These are phyloP conservation scores for Harlomillsia oculata DNA, from an alignment of 1,140 invertebrate genomes.

Conservation along the genomic window DNA sequence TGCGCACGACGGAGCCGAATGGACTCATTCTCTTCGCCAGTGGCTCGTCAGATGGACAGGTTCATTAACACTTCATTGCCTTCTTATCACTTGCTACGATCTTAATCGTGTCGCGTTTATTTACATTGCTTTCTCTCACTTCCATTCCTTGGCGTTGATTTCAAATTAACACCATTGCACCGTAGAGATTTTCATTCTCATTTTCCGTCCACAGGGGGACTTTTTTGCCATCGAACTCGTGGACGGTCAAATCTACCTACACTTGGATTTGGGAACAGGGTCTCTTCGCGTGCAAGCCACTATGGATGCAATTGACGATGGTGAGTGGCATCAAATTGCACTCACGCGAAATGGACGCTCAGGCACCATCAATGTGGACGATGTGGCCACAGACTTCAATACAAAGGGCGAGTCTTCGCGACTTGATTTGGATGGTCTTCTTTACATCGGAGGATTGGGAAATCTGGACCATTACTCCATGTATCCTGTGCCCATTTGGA, in stretches of 20 bases:
- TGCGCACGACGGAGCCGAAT: slow-evolving; percentile 87
- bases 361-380: slow-evolving; percentile 82
- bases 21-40: slow-evolving; percentile 87
- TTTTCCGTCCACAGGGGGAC: slow-evolving; percentile 19
- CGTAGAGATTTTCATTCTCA: too few relatives aligned
- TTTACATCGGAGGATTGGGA: slow-evolving; percentile 82
- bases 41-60: slow-evolving; percentile 46
- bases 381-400: slow-evolving; percentile 75
- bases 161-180: too few relatives aligned
- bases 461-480: slow-evolving; percentile 18
- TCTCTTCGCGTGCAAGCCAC: slow-evolving; percentile 73
- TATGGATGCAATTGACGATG: slow-evolving; percentile 72
- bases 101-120: too few relatives aligned
- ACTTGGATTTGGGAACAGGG: slow-evolving; percentile 85
- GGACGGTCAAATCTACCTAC: slow-evolving; percentile 82
- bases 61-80: slow-evolving; percentile 26
- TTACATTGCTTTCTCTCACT: too few relatives aligned
- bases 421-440: slow-evolving; percentile 74
- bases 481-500: slow-evolving; percentile 63
- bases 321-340: slow-evolving; percentile 80
- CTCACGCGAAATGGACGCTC: slow-evolving; percentile 66
- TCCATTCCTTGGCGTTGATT: too few relatives aligned
- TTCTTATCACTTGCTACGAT: background rate
- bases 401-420: slow-evolving; percentile 78
- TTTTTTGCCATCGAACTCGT: slow-evolving; percentile 83